Evolutionary conservation across 1,140 invertebrate species (phyloP).

Genomic region (Bombus consobrinus): DNA sequence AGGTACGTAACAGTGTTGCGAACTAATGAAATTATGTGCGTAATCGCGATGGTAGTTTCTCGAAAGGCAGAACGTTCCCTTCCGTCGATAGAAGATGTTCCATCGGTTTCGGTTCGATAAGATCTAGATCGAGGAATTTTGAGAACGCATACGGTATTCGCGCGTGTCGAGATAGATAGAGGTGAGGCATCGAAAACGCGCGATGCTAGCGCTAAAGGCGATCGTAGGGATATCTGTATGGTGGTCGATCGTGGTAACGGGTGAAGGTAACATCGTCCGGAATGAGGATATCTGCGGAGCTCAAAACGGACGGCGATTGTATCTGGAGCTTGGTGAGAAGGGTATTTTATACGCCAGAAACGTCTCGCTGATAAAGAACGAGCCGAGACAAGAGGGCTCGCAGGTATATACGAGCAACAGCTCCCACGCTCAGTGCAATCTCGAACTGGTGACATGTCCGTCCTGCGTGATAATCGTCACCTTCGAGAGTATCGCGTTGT

Average conservation of each 20-base stretch:
- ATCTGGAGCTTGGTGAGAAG: constrained; percentile 85
- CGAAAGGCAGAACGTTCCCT: constrained; percentile 55
- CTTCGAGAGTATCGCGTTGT: constrained; percentile 83
- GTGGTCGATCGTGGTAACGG: constrained; percentile 33
- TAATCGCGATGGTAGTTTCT: constrained; percentile 64
- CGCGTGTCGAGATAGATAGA: background rate
- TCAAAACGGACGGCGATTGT: constrained; percentile 85
- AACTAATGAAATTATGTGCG: constrained; percentile 70
- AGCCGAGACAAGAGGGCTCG: constrained; percentile 62
- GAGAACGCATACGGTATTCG: background rate
- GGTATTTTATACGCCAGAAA: constrained; percentile 85
- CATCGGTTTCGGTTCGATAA: constrained; percentile 72
- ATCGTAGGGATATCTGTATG: constrained; percentile 17
- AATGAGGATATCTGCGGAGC: constrained; percentile 85
- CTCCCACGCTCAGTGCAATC: constrained; percentile 85
- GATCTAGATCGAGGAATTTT: constrained; percentile 29
- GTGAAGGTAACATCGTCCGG: constrained; percentile 69
- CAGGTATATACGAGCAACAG: constrained; percentile 72
- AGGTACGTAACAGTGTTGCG: constrained; percentile 59
- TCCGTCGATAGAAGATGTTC: constrained; percentile 69
- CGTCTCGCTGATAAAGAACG: constrained; percentile 78
- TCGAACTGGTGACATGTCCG: constrained; percentile 88
- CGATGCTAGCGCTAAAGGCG: background rate
- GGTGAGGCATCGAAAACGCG: too few species aligned
- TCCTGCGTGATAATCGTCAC: constrained; percentile 87